Conservation (phyloP, 2,888 invertebrate genomes). For the Geophilus truncorum region DNA sequence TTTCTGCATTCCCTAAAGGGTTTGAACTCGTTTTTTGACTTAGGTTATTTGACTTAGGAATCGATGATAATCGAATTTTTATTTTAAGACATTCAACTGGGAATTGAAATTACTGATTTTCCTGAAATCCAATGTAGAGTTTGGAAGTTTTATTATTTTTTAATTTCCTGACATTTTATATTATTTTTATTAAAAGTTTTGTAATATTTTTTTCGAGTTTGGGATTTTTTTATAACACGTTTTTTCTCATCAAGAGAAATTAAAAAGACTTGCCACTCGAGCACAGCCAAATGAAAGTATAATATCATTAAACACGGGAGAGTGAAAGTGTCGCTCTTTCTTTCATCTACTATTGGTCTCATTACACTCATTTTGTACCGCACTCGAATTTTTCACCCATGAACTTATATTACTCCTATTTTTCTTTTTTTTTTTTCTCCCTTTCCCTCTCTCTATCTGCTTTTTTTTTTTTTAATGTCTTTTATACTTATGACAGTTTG, state of each 20-base stretch:
- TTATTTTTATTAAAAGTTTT: not conserved
- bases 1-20: not conserved
- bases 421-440: too few relatives aligned
- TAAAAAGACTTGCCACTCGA: not conserved
- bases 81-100: too few relatives aligned
- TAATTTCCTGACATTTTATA: not conserved
- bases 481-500: not conserved
- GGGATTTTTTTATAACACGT: not conserved
- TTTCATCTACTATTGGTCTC: constrained; percentile 7
- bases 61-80: too few relatives aligned
- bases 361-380: constrained; percentile 11
- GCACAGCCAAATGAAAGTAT: not conserved
- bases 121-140: too few relatives aligned
- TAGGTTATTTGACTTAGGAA: too few relatives aligned
- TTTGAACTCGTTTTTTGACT: not conserved
- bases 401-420: not conserved
- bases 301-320: not conserved
- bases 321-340: constrained; percentile 11
- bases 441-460: too few relatives aligned
- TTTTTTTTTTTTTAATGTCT: not conserved
- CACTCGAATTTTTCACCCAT: constrained; percentile 2
- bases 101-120: too few relatives aligned
- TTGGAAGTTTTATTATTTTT: too few relatives aligned
- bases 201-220: not conserved
- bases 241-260: not conserved